Conservation (phyloP, 1,140 invertebrate genomes). For the Manduca sexta region DNA sequence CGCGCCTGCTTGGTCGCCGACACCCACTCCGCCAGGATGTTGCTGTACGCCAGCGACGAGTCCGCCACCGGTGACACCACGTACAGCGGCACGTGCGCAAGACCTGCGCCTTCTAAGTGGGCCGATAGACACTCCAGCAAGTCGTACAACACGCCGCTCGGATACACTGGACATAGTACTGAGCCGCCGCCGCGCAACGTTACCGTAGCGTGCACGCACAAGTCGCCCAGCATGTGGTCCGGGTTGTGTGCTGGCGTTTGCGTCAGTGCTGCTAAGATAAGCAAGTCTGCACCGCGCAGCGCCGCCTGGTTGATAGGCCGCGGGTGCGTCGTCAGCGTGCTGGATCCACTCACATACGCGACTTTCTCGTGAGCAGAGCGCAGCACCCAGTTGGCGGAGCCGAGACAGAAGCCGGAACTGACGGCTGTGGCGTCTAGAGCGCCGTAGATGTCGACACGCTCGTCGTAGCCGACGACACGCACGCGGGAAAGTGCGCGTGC, state of each 20-base stretch:
- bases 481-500: constrained; percentile 90
- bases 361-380: constrained; percentile 95
- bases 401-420: constrained; percentile 97
- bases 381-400: constrained; percentile 98
- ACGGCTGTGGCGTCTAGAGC: constrained; percentile 91
- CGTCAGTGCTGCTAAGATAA: constrained; percentile 94
- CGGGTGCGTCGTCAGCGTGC: constrained; percentile 92
- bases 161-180: constrained; percentile 96
- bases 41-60: constrained; percentile 94
- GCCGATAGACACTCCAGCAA: constrained; percentile 96
- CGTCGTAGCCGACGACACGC: constrained; percentile 95
- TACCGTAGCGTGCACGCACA: constrained; percentile 90
- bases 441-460: constrained; percentile 94
- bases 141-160: constrained; percentile 97
- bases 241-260: constrained; percentile 95
- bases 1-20: constrained; percentile 75
- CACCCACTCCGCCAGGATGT: constrained; percentile 93
- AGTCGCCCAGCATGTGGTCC: constrained; percentile 95
- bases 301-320: constrained; percentile 94
- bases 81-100: constrained; percentile 92
- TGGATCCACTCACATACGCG: constrained; percentile 91
- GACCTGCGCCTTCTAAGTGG: constrained; percentile 90
- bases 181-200: constrained; percentile 91
- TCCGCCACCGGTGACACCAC: constrained; percentile 97
- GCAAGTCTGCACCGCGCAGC: constrained; percentile 91